Base-by-base conservation (phyloP, 2,888 invertebrate genomes). In the Drosophila atripex region DNA sequence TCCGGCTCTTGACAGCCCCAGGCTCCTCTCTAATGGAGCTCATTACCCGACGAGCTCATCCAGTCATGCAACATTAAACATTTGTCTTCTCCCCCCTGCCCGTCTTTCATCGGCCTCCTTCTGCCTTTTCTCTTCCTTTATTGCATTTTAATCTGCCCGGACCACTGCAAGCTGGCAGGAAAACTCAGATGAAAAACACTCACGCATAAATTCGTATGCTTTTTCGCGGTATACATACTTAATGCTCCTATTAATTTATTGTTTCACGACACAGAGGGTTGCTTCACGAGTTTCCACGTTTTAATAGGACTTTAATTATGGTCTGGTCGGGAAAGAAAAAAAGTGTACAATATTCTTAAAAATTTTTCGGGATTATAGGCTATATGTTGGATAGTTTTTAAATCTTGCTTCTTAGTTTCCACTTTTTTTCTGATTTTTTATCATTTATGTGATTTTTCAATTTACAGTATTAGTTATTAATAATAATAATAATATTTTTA, bases 221-320 rank as follows among this genome's bases (percentile, higher is more conserved):
- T 74, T 77, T 71, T 68, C 64, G 57, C 70, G 71, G 69, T 43
- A 61, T 73, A 64, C 78, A 82, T 85, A 61, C 73, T 80, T 85
- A 87, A 82, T 75, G 76, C 57, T 57, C 56, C 78, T 60, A 87
- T 85, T 73, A 73, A 85, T 78, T 71, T 71, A 78, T 71, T 75
- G 63, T 64, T 60, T 46, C 55, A 45, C n/a, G 28, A 46, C 30
- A 39, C 9, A 65, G 51, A 39, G 73, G 39, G 55, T n/a, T 11
- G 56, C 0, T 14, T 3, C 2, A 6, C 3, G 14, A 28, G 28
- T 63, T 60, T 3, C 11, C n/a, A n/a, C 6, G 1, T 12, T 12
- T 12, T n/a, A 32, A 32, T n/a, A 4, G 32, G 12, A n/a, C 6
- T 12, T 1, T 32, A n/a, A 5, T 32, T n/a, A 23, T 23, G 21